Base-by-base conservation (phyloP, 1,140 invertebrate species). In the Diploscapter pachys region DNA sequence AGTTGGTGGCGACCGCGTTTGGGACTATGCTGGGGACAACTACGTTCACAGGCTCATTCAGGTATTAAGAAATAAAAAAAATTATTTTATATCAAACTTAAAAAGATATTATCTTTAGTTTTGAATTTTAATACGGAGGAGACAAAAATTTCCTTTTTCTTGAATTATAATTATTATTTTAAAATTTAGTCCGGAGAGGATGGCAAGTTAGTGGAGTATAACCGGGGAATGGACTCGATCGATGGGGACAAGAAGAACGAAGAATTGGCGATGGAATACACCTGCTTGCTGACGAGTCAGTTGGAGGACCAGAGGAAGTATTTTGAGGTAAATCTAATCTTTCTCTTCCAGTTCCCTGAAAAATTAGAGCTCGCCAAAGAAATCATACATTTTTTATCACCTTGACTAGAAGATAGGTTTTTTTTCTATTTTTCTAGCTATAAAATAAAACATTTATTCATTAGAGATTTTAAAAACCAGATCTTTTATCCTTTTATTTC, bases 21-120 rank as follows among this genome's bases (percentile, higher is more conserved):
- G 97, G 97, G 97, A 98, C 86, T 98, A 98, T 87, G 93, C 92
- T 75, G 92, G 91, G 82, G 95, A 98, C 87, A 98, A 96, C 87
- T 99, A 97, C 88, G 96, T 99, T 0, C 87, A 84, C 70, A 63
- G 82, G 55, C 61, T 83, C 3, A 83, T 83, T 55, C 80, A 83
- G 65, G 80, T 64, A 31, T 31, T 31, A 31, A 31, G 31, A 31
- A 31, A 31, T 31, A 48, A 67, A 64, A 55, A 55, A 53, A 8
- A 61, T 64, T 59, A 61, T 62, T 56, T 56, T 31, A 64, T 31
- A 52, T 8, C n/a, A 72, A 13, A 11, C n/a, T 53, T 31, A 31
- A 31, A 63, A 73, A 9, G 31, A 31, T 31, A 31, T 31, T 31
- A 31, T 31, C 31, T 31, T 31, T 31, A 31, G 31, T 31, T 31